These are phyloP conservation scores for Chymomyza amoena DNA, from an alignment of 2,888 invertebrate genomes.

Conservation along the genomic window DNA sequence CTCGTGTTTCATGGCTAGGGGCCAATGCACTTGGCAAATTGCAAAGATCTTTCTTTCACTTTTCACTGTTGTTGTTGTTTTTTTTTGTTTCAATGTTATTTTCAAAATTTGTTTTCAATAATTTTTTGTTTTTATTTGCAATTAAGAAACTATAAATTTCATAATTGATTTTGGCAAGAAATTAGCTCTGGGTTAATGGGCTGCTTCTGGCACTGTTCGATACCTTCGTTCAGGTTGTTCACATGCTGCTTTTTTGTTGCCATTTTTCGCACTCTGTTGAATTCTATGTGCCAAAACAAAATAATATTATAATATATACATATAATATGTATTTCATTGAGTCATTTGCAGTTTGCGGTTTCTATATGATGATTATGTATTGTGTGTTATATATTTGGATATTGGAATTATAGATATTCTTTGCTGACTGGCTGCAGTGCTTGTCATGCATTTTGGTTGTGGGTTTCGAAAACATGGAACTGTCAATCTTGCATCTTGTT, in stretches of 20 bases:
- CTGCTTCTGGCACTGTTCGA: not conserved
- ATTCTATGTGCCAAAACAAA: not conserved
- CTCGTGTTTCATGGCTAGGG: constrained; percentile 72
- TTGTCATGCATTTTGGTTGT: constrained; percentile 26
- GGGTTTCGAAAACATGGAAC: constrained; percentile 16
- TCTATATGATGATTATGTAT: not conserved
- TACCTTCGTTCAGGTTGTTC: constrained; percentile 64
- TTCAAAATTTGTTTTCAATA: constrained; percentile 40
- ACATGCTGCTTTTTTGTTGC: constrained; percentile 40
- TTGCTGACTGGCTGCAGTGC: constrained; percentile 25
- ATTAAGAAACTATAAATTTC: constrained; percentile 64
- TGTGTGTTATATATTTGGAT: not conserved
- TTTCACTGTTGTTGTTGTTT: not conserved
- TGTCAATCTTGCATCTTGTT: constrained; percentile 57
- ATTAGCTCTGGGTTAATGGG: constrained; percentile 9
- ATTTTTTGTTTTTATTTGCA: constrained; percentile 36
- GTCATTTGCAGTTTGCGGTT: constrained; percentile 1
- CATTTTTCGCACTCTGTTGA: constrained; percentile 49
- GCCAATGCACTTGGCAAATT: not conserved
- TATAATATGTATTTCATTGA: not conserved
- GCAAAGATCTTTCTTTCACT: constrained; percentile 10
- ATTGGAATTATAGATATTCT: constrained; percentile 17
- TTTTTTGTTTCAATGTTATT: not conserved
- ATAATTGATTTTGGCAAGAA: constrained; percentile 51
- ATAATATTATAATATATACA: not conserved